A percentile compares a stretch with the other conserved stretches of the same genome.
These are phyloP conservation scores for Urocyon cinereoargenteus DNA, from an alignment of 2,797 vertebrate species.

Conservation along the genomic window DNA sequence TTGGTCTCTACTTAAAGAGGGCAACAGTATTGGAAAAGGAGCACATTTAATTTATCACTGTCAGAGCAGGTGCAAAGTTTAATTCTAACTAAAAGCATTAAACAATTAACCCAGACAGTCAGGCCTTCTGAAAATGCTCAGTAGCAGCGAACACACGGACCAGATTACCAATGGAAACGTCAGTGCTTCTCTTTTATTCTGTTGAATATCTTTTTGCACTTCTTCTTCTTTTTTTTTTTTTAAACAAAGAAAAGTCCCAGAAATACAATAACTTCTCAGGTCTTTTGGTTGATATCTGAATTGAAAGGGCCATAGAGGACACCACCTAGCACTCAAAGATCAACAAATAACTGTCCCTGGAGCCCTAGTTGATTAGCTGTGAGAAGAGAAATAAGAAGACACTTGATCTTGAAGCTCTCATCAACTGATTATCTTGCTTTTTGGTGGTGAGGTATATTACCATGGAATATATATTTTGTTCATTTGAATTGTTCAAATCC, in stretches of 20 bases:
- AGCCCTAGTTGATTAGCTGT: conserved; percentile 72
- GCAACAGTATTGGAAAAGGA: conserved; percentile 94
- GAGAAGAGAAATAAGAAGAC: conserved; percentile 66
- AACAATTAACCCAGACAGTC: conserved; percentile 93
- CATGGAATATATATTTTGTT: not conserved
- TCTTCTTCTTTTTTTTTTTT: conserved; percentile 45
- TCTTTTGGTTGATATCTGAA: conserved; percentile 76
- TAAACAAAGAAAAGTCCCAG: conserved; percentile 69
- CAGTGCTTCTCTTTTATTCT: conserved; percentile 84
- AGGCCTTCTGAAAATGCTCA: conserved; percentile 91
- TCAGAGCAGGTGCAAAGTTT: conserved; percentile 94
- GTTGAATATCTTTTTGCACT: conserved; percentile 82
- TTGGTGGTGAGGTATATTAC: conserved; percentile 33
- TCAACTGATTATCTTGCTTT: not conserved
- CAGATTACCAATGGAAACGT: conserved; percentile 88
- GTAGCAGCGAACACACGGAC: conserved; percentile 90
- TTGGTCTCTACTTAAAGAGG: conserved; percentile 93
- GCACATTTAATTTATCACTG: conserved; percentile 92
- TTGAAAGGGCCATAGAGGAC: conserved; percentile 80
- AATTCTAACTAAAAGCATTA: conserved; percentile 95
- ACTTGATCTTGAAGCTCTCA: conserved; percentile 32
- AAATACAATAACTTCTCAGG: conserved; percentile 80
- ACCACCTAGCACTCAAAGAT: conserved; percentile 70
- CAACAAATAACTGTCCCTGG: conserved; percentile 82
- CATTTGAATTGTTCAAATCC: conserved; percentile 15